A percentile compares a stretch with the other conserved stretches of the same genome.
Evolutionary conservation across 2,888 invertebrate genomes (phyloP).

Genomic region (Sabatieria punctata): DNA sequence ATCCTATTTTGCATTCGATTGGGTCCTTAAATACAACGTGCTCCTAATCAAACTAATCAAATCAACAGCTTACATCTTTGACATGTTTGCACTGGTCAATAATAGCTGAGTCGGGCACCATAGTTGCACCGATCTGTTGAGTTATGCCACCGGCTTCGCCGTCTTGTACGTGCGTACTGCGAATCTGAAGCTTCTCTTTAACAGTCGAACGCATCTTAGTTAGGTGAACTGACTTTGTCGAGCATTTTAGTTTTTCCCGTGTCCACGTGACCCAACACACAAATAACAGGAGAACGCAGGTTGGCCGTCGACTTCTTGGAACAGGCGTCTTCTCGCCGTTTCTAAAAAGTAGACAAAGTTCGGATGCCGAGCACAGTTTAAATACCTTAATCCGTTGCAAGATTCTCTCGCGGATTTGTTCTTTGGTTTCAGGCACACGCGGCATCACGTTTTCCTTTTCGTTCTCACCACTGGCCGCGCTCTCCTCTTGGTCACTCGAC

Average conservation of each 20-base stretch:
- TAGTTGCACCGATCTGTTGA: conserved; percentile 98
- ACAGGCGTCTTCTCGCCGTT: conserved; percentile 51
- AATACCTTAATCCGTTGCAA: conserved; percentile 51
- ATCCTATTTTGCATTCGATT: no score
- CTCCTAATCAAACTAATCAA: no score
- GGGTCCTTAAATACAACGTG: no score
- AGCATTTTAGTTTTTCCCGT: conserved; percentile 98
- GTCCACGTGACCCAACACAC: conserved; percentile 96
- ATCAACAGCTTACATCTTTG: conserved; percentile 55
- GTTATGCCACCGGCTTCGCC: conserved; percentile 95
- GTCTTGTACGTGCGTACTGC: conserved; percentile 40
- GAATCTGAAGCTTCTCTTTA: conserved; percentile 31
- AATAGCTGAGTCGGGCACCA: conserved; percentile 87
- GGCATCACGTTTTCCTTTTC: conserved; percentile 34
- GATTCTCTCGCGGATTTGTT: conserved; percentile 54
- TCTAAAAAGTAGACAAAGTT: conserved; percentile 33
- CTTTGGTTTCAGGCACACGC: conserved; percentile 54
- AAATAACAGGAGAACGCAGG: conserved; percentile 86
- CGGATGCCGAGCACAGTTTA: not conserved
- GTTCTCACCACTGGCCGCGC: conserved; percentile 18
- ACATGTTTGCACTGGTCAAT: conserved; percentile 83
- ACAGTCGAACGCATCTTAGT: not conserved
- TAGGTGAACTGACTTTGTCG: conserved; percentile 49
- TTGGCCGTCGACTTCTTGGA: conserved; percentile 48
- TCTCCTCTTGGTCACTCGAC: conserved; percentile 31